These are phyloP conservation scores for Remorina albescens DNA, from an alignment of 2,797 vertebrate genomes.

Conservation along the genomic window DNA sequence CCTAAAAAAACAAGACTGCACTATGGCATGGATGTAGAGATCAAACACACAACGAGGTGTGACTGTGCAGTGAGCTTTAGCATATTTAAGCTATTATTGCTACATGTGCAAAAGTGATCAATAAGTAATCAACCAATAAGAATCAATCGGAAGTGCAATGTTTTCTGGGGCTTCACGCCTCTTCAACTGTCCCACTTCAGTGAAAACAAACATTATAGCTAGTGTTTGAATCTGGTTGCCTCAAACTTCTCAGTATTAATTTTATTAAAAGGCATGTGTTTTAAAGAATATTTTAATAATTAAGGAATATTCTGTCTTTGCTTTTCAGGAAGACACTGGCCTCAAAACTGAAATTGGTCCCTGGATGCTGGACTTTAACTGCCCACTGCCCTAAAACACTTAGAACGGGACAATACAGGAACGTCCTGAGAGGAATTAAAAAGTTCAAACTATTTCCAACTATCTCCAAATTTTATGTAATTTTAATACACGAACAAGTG, in stretches of 20 bases:
- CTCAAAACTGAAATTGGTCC: background rate
- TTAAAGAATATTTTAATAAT: background rate
- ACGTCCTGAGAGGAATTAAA: background rate
- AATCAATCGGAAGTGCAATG: slow-evolving; percentile 26
- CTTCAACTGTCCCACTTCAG: background rate
- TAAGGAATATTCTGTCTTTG: slow-evolving; percentile 19
- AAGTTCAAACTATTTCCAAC: background rate
- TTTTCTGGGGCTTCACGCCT: slow-evolving; percentile 38
- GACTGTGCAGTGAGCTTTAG: background rate
- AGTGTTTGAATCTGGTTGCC: background rate
- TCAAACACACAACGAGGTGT: background rate
- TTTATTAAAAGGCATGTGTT: slow-evolving; percentile 10
- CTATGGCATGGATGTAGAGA: background rate
- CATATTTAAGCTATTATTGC: slow-evolving; percentile 2
- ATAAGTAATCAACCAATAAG: background rate
- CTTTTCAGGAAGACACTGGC: slow-evolving; percentile 12
- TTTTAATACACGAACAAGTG: slow-evolving; percentile 9
- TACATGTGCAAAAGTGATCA: background rate
- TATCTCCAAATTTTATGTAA: background rate
- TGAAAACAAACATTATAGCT: background rate
- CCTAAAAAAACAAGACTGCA: background rate
- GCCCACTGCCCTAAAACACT: slow-evolving; percentile 10
- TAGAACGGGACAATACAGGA: background rate
- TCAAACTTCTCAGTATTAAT: background rate
- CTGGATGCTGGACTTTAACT: background rate